These are phyloP conservation scores for Lophochroa leadbeateri DNA, from an alignment of 2,113 vertebrate species.

Conservation along the genomic window DNA sequence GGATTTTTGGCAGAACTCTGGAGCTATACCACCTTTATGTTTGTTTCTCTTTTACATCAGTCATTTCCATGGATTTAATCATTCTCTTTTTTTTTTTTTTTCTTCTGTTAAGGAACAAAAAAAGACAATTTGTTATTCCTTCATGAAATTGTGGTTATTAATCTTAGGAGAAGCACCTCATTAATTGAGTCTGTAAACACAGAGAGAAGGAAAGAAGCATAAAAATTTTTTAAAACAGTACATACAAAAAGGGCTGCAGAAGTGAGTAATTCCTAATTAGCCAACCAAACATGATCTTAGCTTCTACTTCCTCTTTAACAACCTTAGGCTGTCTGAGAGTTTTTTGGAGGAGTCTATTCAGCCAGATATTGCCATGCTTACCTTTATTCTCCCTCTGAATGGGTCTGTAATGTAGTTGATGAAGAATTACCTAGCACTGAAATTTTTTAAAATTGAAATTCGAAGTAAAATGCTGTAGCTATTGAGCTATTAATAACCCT, in stretches of 20 bases:
- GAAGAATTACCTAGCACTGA: not conserved
- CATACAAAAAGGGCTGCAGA: not conserved
- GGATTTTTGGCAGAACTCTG: not conserved
- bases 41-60: not conserved
- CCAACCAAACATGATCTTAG: not conserved
- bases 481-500: not conserved
- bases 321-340: rapidly evolving
- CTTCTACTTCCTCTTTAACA: not conserved
- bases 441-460: not conserved
- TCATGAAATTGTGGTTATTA: not conserved
- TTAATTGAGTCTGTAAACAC: not conserved
- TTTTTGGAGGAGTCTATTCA: not conserved
- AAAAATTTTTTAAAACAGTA: not conserved
- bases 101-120: not conserved
- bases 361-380: not conserved
- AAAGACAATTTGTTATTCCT: rapidly evolving
- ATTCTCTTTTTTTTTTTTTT: not conserved
- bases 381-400: not conserved
- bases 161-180: not conserved
- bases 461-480: not conserved
- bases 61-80: not conserved
- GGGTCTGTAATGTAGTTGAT: not conserved
- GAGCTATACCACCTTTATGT: not conserved
- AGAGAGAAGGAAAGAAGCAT: not conserved
- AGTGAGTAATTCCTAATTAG: not conserved